A percentile compares a stretch with the other conserved stretches of the same genome.
Evolutionary conservation across 2,113 vertebrate genomes (phyloP).

Genomic region (Narcine bancroftii): DNA sequence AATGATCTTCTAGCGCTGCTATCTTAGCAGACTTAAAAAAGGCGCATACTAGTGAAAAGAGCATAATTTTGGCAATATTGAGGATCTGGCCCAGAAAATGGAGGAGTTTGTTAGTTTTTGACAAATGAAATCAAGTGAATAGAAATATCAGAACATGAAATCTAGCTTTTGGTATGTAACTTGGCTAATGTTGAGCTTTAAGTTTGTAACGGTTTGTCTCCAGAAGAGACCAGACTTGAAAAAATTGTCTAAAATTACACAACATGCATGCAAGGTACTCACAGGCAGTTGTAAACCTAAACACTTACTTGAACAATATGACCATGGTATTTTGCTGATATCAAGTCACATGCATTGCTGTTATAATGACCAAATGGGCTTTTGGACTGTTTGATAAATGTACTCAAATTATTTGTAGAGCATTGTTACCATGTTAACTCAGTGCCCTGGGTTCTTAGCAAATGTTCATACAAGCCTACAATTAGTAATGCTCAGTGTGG

Average conservation of each 20-base stretch:
- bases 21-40: too few species aligned
- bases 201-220: not conserved
- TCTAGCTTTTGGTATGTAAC: not conserved
- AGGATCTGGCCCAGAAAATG: too few species aligned
- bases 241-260: not conserved
- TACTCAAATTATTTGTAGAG: not conserved
- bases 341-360: not conserved
- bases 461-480: too few species aligned
- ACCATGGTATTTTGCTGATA: not conserved
- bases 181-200: not conserved
- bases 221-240: not conserved
- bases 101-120: too few species aligned
- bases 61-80: too few species aligned
- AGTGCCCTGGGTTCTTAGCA: not conserved
- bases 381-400: not conserved
- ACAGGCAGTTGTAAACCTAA: not conserved
- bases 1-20: not conserved
- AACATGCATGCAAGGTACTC: too few species aligned
- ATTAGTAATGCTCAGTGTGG: not conserved
- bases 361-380: not conserved
- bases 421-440: not conserved
- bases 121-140: too few species aligned
- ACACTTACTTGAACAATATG: not conserved
- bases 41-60: too few species aligned
- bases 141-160: not conserved